Base-by-base conservation (phyloP, 2,888 invertebrate genomes). In the Chelonus formosanus region DNA sequence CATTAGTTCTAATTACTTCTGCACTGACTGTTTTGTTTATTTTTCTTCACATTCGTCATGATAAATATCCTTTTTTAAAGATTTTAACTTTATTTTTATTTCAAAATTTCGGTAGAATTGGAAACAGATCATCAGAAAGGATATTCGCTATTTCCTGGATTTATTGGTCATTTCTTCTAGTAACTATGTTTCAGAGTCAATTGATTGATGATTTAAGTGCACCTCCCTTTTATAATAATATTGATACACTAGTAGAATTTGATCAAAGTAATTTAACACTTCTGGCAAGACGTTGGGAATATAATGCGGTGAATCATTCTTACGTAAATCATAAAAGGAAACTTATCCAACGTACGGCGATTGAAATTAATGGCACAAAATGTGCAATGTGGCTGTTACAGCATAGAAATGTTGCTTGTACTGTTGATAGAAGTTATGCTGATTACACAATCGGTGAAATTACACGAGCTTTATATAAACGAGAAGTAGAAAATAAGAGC, bases 161-260 rank as follows among this genome's bases (percentile, higher is more conserved):
- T 5, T 61, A 45, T 45, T 57, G 70, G 34, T 36, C 66, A 4
- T 70, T 68, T 10, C 35, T 72, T 0, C 20, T 72, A 3, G 58
- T 58, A 5, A 63, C 56, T 0, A 52, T 68, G 4, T 71, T 70
- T 52, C 71, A 71, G 45, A 68, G 70, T 3, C 48, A 66, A 50
- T 57, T 72, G 4, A 64, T 70, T 2, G 67, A 73, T 50, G 66
- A 71, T 45, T 5, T 73, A 31, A 61, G 67, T 1, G 56, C 63
- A 2, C 62, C 63, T 5, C 63, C 58, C 10, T 59, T 66, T 20
- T 70, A 63, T 36, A 61, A 62, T 10, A 65, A 71, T 45, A 63
- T 72, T 31, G 60, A 72, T 7, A 65, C 67, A 5, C 66, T 73
- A 3, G 45, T 10, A 6, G 68, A 71, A 6, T 66, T 73, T 1